These are phyloP conservation scores for Otus sunia DNA, from an alignment of 2,113 vertebrate genomes.

Conservation along the genomic window DNA sequence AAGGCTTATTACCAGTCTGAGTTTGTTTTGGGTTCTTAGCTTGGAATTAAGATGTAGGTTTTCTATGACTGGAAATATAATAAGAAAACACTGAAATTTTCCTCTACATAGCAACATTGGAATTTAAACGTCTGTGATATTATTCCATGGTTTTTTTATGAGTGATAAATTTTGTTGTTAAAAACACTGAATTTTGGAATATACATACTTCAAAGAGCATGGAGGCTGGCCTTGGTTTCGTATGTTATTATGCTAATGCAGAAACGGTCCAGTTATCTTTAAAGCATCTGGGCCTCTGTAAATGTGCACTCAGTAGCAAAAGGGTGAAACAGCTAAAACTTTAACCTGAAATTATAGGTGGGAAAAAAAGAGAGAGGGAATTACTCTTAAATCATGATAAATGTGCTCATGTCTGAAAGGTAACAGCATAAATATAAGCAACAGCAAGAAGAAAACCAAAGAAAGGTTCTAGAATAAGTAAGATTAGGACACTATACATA, in stretches of 20 bases:
- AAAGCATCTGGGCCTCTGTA: background rate
- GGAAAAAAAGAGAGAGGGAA: background rate
- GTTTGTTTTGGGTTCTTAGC: slow-evolving; percentile 54
- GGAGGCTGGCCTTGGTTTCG: background rate
- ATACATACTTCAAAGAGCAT: background rate
- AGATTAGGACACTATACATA: background rate
- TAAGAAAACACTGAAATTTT: slow-evolving; percentile 42
- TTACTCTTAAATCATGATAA: background rate
- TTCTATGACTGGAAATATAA: slow-evolving; percentile 35
- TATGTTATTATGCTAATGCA: background rate
- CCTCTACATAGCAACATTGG: slow-evolving; percentile 18
- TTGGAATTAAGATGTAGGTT: slow-evolving; percentile 49
- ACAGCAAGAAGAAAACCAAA: background rate
- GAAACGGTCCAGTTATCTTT: background rate
- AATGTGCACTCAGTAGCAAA: background rate
- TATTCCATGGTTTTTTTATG: background rate
- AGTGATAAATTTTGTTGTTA: slow-evolving; percentile 16
- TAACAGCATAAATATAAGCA: background rate
- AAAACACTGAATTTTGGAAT: background rate
- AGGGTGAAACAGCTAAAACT: background rate
- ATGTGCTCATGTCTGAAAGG: background rate
- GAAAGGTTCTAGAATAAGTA: background rate
- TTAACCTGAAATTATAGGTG: background rate
- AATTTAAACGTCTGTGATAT: slow-evolving; percentile 25
- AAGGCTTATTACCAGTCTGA: slow-evolving; percentile 36